phyloP scores from a whole-genome alignment of 2,888 invertebrate species.

The Conchocele bisecta region DNA sequence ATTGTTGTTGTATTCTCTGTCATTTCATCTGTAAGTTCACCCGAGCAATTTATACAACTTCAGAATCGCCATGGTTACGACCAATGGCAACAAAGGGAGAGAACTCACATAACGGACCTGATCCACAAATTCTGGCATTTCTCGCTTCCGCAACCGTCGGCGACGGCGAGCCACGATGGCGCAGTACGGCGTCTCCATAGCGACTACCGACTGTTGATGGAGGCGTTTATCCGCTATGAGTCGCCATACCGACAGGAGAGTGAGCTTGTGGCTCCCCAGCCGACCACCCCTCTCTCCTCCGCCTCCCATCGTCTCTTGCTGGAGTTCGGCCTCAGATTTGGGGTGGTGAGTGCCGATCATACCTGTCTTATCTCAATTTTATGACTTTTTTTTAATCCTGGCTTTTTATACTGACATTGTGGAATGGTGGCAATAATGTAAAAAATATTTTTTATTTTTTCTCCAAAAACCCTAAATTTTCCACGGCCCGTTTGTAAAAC shows the following conservation, averaged over 20 bases:
- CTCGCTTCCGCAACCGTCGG: slow-evolving; percentile 66
- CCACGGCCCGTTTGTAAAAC: too few species aligned
- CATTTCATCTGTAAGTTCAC: too few species aligned
- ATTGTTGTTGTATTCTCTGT: too few species aligned
- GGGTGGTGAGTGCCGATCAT: slow-evolving; percentile 67
- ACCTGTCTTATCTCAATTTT: background rate
- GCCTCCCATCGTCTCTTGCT: slow-evolving; percentile 73
- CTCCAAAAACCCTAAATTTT: too few species aligned
- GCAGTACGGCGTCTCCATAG: slow-evolving; percentile 60
- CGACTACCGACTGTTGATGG: slow-evolving; percentile 71
- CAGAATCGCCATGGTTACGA: slow-evolving; percentile 75
- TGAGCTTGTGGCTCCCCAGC: slow-evolving; percentile 54
- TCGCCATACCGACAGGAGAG: slow-evolving; percentile 63
- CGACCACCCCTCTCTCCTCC: slow-evolving; percentile 68
- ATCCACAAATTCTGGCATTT: slow-evolving; percentile 77
- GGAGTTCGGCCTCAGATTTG: slow-evolving; percentile 78
- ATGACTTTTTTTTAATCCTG: background rate
- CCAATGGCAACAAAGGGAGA: slow-evolving; percentile 74
- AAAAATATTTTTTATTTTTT: too few species aligned
- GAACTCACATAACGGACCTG: slow-evolving; percentile 70
- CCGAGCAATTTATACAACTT: too few species aligned
- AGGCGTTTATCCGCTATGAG: slow-evolving; percentile 74
- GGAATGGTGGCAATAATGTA: too few species aligned
- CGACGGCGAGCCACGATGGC: background rate
- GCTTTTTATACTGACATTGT: too few species aligned